Evolutionary conservation across 2,113 vertebrate species (phyloP).

Genomic region (Neopipo cinnamomea): DNA sequence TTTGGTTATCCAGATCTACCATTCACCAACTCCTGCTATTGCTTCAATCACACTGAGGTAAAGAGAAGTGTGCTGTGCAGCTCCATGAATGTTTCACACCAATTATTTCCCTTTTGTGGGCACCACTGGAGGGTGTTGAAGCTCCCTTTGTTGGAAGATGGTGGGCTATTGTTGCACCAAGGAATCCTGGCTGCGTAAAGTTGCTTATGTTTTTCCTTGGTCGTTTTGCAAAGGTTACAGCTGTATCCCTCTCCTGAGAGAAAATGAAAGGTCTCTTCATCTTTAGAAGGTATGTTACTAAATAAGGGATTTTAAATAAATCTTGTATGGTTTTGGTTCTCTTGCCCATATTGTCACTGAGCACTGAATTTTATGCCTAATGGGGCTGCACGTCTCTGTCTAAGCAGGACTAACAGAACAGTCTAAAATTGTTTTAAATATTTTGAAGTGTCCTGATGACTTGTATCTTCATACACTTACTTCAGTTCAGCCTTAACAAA

Average conservation of each 20-base stretch:
- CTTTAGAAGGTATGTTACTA: not conserved
- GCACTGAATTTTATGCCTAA: not conserved
- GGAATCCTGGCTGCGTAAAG: not conserved
- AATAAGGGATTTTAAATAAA: not conserved
- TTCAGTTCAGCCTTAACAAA: not conserved
- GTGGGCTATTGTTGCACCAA: not conserved
- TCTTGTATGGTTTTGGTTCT: not conserved
- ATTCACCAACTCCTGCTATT: not conserved
- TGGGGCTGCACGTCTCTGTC: not conserved
- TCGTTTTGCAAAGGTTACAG: not conserved
- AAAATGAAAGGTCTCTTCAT: not conserved
- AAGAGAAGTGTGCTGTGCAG: not conserved
- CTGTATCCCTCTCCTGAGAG: not conserved
- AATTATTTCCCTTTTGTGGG: not conserved
- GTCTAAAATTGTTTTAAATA: not conserved
- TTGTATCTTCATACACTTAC: not conserved
- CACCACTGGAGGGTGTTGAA: not conserved
- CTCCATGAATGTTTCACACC: not conserved
- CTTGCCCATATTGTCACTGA: not conserved
- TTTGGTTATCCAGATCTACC: not conserved
- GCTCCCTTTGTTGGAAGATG: not conserved
- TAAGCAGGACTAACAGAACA: not conserved
- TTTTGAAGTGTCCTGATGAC: not conserved
- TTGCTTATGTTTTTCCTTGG: not conserved
- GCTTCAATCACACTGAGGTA: not conserved